Conservation (phyloP, 1,140 invertebrate genomes). For the Tetranychus urticae region DNA sequence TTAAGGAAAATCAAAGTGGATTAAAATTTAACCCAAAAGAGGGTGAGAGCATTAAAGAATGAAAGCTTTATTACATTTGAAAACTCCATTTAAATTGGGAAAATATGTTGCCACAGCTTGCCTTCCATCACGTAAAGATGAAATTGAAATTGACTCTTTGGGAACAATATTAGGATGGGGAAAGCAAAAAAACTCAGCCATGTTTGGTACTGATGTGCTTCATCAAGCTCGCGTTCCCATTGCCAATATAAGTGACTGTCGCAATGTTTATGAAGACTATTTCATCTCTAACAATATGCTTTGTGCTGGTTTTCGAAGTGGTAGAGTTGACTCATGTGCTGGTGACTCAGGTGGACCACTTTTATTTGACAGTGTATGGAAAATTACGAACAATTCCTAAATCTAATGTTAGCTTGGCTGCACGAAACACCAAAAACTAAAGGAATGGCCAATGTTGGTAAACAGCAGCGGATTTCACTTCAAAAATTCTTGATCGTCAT, state of each 20-base stretch:
- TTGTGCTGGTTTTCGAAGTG: constrained; percentile 18
- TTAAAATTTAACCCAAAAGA: no score
- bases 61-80: constrained; percentile 28
- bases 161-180: constrained; percentile 27
- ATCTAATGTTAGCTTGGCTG: background rate
- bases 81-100: constrained; percentile 24
- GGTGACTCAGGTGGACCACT: constrained; percentile 11
- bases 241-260: constrained; percentile 22
- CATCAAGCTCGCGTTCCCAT: constrained; percentile 42
- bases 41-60: no score
- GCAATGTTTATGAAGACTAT: constrained; percentile 26
- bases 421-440: constrained; percentile 2
- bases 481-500: constrained; percentile 6
- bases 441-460: constrained; percentile 5
- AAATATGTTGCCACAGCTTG: constrained; percentile 27
- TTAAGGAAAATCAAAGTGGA: no score
- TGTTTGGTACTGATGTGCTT: constrained; percentile 45
- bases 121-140: constrained; percentile 31
- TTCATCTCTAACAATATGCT: constrained; percentile 13
- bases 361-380: background rate
- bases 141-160: constrained; percentile 26
- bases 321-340: constrained; percentile 18
- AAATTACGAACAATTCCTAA: background rate
- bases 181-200: constrained; percentile 32
- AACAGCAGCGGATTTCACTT: constrained; percentile 1